Base-by-base conservation (phyloP, 2,888 invertebrate species). In the Molorchus minor region DNA sequence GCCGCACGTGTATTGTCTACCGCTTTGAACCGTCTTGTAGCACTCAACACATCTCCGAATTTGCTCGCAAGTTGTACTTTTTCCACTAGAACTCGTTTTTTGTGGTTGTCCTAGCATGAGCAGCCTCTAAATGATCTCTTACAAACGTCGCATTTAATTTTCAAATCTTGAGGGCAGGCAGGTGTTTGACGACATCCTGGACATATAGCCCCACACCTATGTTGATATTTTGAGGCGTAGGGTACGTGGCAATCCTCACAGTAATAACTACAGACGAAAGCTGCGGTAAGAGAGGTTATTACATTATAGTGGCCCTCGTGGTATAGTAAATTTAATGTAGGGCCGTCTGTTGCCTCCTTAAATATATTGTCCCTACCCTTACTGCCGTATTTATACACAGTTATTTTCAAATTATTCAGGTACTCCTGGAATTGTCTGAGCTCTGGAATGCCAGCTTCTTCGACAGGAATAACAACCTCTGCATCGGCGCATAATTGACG, bases 271-370 rank as follows among this genome's bases (percentile, higher is more conserved):
- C 43, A 47, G 36, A 46, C 19, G 56, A 62, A 62, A 3, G 57
- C 61, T 2, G 58, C 17, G 8, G 56, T 58, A 10, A 59, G 29
- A 3, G 46, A 62, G 43, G 46, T 60, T 56, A 35, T 51, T 15
- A 44, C 15, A 15, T 44, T 44, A 25, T 29, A 57, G 25, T 56
- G 60, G 7, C 36, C 41, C 17, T 60, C 21, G 40, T 62, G 53
- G 40, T 57, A 45, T 2, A 60, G 19, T 0, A 62, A 29, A 58
- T 62, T 56, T n/a, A n/a, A n/a, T n/a, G n/a, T n/a, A n/a, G n/a
- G n/a, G n/a, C n/a, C n/a, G n/a, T n/a, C n/a, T n/a, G n/a, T n/a
- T n/a, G n/a, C n/a, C n/a, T n/a, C n/a, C n/a, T n/a, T n/a, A n/a
- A n/a, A n/a, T n/a, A n/a, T n/a, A n/a, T n/a, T n/a, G n/a, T n/a